Base-by-base conservation (phyloP, 1,140 invertebrate genomes). In the Drusus annulatus region DNA sequence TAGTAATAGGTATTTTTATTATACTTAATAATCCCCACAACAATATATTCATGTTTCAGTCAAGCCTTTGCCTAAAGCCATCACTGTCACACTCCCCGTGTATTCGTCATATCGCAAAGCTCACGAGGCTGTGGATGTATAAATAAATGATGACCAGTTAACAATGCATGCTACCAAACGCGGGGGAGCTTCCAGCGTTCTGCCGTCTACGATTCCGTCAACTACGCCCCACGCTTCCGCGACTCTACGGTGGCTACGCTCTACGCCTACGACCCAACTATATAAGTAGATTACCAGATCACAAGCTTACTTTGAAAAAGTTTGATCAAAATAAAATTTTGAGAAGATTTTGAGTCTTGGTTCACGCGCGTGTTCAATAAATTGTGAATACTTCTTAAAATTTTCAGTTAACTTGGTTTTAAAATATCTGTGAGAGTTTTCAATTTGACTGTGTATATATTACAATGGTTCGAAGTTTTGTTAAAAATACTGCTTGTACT, bases 121-220 rank as follows among this genome's bases (percentile, higher is more conserved):
- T 51, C 23, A 54, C 51, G 45, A 19, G 71, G 31, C 54, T 63
- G 56, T 71, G 56, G 52, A 45, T 21, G 19, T 19, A 76, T 80
- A 80, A 75, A 80, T 80, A 80, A 80, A 76, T 76, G 76, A 80
- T 76, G 8, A 75, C 62, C 36, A 36, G 50, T 80, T 80, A 80
- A 80, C 62, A 76, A 80, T 80, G 79, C 73, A 80, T 68, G 79
- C 36, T 78, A 52, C 65, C 23, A 65, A 65, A 65, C 62, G 13
- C 15, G 10, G 69, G 68, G 54, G 19, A 76, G 56, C 28, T 8
- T 25, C 45, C 13, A 21, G 28, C 16, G 6, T n/a, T 73, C 51
- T 36, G 25, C 31, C 51, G 15, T 73, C 69, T 51, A 28, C 25
- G 31, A 10, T 73, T 73, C 51, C 28, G 51, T 56, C 31, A 54